Conservation (phyloP, 2,888 invertebrate genomes). For the Cetonia aurata region DNA sequence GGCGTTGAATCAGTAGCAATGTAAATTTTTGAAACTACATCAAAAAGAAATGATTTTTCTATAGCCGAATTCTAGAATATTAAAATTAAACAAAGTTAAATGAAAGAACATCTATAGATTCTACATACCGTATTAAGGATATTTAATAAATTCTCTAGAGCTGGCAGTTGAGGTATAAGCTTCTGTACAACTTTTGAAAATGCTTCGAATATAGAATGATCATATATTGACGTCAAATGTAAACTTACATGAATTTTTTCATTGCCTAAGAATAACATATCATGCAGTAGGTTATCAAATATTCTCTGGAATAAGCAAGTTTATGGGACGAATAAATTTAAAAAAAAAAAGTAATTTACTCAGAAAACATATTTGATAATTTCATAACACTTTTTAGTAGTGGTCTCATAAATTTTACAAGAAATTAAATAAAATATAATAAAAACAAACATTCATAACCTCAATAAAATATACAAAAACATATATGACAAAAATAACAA, state of each 20-base stretch:
- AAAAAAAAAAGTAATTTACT: too few species aligned
- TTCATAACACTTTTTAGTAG: too few species aligned
- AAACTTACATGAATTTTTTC: conserved; percentile 94
- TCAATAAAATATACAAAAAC: too few species aligned
- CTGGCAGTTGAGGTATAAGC: conserved; percentile 96
- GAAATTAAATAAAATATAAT: too few species aligned
- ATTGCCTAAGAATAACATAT: conserved; percentile 67
- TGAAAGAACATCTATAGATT: conserved; percentile 62
- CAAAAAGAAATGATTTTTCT: conserved; percentile 99
- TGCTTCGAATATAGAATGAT: conserved; percentile 99
- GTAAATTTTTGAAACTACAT: conserved; percentile 99
- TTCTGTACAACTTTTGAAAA: conserved; percentile 99
- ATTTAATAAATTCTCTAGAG: conserved; percentile 96
- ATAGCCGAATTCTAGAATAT: conserved; percentile 93
- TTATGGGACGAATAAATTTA: too few species aligned
- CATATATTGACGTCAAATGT: conserved; percentile 98
- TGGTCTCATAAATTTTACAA: too few species aligned
- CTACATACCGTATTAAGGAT: conserved; percentile 90
- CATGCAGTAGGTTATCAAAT: conserved; percentile 15
- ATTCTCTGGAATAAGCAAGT: not conserved
- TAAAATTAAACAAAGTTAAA: conserved; percentile 36
- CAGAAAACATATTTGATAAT: too few species aligned
- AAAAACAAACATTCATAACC: too few species aligned
- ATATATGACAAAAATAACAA: too few species aligned
- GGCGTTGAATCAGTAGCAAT: conserved; percentile 99